Evolutionary conservation across 2,113 vertebrate species (phyloP).

Genomic region (Bubo blakistoni): DNA sequence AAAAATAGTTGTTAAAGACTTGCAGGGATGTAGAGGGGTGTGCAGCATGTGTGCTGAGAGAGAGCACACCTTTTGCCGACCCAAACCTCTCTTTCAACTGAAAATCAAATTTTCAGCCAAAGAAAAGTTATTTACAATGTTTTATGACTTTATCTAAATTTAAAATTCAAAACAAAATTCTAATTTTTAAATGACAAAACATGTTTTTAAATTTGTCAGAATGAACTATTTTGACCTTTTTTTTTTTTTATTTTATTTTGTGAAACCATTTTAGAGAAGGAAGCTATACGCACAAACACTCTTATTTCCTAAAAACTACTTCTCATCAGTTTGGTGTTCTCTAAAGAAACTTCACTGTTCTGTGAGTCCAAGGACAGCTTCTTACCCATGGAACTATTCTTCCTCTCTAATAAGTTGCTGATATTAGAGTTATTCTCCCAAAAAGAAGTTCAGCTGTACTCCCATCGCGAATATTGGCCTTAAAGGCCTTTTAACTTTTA

Average conservation of each 20-base stretch:
- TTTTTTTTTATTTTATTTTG: neutral
- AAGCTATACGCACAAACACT: neutral
- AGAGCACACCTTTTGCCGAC: neutral
- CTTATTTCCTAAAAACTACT: neutral
- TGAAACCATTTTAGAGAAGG: neutral
- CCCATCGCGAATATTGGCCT: neutral
- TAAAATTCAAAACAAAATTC: neutral
- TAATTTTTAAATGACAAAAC: neutral
- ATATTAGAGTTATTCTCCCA: neutral
- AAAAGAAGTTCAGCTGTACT: neutral
- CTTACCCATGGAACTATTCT: neutral
- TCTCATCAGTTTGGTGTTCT: neutral
- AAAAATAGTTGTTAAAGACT: conserved; percentile 2
- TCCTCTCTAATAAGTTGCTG: neutral
- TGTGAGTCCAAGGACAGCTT: neutral
- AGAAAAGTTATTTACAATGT: neutral
- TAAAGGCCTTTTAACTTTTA: conserved; percentile 31
- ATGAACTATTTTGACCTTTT: neutral
- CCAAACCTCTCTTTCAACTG: neutral
- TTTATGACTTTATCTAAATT: neutral
- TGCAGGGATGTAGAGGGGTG: neutral
- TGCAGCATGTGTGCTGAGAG: neutral
- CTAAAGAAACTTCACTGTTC: neutral
- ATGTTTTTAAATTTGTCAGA: neutral
- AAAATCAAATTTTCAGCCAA: neutral